A percentile compares a stretch with the other conserved stretches of the same genome.
These are phyloP conservation scores for Amphilophus citrinellus DNA, from an alignment of 2,113 vertebrate species.

Conservation along the genomic window DNA sequence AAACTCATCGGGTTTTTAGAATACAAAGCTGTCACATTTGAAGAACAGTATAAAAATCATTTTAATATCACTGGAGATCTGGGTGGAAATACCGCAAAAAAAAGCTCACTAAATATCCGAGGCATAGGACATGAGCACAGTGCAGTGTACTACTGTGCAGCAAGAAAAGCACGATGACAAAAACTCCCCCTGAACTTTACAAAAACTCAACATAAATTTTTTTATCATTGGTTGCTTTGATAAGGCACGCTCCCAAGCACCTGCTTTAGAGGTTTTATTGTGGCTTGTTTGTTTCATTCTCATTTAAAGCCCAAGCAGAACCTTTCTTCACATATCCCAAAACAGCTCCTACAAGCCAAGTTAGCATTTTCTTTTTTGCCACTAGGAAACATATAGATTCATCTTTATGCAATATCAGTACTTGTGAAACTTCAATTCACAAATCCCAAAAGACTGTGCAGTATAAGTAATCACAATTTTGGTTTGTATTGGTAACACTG, in stretches of 20 bases:
- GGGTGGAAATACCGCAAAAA: not conserved
- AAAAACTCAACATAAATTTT: not conserved
- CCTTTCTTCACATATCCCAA: too few relatives aligned
- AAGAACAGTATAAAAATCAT: not conserved
- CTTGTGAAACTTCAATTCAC: too few relatives aligned
- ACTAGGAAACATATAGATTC: too few relatives aligned
- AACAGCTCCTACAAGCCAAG: too few relatives aligned
- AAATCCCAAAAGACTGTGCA: too few relatives aligned
- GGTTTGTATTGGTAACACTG: too few relatives aligned
- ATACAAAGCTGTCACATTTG: accelerated
- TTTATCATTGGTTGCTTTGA: not conserved
- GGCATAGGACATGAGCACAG: not conserved
- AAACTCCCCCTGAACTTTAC: not conserved
- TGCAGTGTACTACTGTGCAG: constrained; percentile 69
- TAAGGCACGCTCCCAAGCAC: accelerated
- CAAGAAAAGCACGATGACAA: constrained; percentile 51
- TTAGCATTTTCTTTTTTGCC: too few relatives aligned
- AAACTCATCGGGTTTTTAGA: not conserved
- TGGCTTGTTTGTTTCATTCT: not conserved
- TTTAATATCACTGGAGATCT: not conserved
- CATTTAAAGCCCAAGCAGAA: not conserved
- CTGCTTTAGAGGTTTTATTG: not conserved
- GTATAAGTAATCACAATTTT: too few relatives aligned
- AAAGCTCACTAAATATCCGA: too few relatives aligned
- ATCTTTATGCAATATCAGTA: too few relatives aligned